Conservation (phyloP, 2,113 vertebrate genomes). For the Anser cygnoides region DNA sequence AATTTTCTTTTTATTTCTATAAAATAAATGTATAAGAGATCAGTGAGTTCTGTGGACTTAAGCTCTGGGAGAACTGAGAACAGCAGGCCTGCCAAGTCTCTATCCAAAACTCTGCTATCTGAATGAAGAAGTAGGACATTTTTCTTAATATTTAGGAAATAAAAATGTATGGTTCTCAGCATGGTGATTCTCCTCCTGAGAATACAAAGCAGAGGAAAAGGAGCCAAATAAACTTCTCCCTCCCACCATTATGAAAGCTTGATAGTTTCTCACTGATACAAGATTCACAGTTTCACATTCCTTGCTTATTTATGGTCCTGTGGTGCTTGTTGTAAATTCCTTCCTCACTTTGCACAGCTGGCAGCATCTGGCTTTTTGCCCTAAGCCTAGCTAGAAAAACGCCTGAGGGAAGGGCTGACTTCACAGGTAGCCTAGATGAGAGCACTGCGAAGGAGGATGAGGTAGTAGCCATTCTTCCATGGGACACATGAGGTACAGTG, state of each 20-base stretch:
- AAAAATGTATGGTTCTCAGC: slow-evolving; percentile 29
- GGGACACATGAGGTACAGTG: background rate
- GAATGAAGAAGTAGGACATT: slow-evolving; percentile 24
- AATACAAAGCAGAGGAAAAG: slow-evolving; percentile 3
- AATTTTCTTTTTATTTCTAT: slow-evolving; percentile 34
- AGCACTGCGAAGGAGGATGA: background rate
- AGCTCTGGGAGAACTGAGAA: background rate
- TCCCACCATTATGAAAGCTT: background rate
- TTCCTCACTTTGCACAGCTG: background rate
- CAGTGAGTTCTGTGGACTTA: background rate
- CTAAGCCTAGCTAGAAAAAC: background rate
- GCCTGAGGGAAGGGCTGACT: background rate
- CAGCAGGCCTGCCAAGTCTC: slow-evolving; percentile 22
- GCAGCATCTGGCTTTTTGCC: background rate
- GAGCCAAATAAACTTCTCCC: background rate
- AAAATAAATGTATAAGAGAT: slow-evolving; percentile 27
- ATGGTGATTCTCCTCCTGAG: background rate
- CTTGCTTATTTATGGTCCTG: background rate
- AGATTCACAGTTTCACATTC: background rate
- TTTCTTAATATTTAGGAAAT: slow-evolving; percentile 34
- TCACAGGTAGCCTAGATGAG: background rate
- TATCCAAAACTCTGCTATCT: background rate
- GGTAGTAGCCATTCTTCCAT: background rate
- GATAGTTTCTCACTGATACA: background rate
- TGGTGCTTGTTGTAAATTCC: background rate